phyloP scores from a whole-genome alignment of 1,140 invertebrate genomes.

The Drosophila prosaltans region DNA sequence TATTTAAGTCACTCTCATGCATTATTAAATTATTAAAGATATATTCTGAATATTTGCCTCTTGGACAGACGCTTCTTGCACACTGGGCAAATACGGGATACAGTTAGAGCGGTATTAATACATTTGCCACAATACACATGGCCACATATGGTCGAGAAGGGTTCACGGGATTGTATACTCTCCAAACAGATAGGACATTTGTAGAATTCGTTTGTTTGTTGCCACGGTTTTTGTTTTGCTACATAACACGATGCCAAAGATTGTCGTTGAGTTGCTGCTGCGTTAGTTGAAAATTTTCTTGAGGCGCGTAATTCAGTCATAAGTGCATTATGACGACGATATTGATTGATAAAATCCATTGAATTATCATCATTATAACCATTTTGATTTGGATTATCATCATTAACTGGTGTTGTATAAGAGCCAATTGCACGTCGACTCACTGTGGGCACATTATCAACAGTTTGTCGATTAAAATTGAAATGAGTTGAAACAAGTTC shows the following conservation, averaged over 20 bases:
- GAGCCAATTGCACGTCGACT: too few relatives aligned
- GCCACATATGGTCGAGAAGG: constrained; percentile 31
- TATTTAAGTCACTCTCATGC: background rate
- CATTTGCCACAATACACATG: constrained; percentile 42
- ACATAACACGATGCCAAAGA: background rate
- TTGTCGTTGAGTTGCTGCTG: background rate
- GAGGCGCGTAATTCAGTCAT: background rate
- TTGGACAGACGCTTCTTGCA: constrained; percentile 31
- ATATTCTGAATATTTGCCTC: constrained; percentile 31
- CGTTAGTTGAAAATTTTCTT: too few relatives aligned
- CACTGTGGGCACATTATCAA: too few relatives aligned
- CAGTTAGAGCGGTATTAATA: constrained; percentile 24
- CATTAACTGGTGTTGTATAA: too few relatives aligned
- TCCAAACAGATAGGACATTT: constrained; percentile 41
- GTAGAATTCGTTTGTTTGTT: constrained; percentile 8
- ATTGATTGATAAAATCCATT: background rate
- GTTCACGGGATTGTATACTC: constrained; percentile 20
- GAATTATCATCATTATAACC: too few relatives aligned
- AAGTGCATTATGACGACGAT: background rate
- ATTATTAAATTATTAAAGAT: constrained; percentile 24
- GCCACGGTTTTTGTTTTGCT: background rate
- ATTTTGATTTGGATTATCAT: too few relatives aligned
- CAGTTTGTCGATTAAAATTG: too few relatives aligned
- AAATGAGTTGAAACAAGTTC: too few relatives aligned
- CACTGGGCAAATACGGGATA: constrained; percentile 29